These are phyloP conservation scores for Cavia aperea DNA, from an alignment of 2,113 vertebrate species.

Conservation along the genomic window DNA sequence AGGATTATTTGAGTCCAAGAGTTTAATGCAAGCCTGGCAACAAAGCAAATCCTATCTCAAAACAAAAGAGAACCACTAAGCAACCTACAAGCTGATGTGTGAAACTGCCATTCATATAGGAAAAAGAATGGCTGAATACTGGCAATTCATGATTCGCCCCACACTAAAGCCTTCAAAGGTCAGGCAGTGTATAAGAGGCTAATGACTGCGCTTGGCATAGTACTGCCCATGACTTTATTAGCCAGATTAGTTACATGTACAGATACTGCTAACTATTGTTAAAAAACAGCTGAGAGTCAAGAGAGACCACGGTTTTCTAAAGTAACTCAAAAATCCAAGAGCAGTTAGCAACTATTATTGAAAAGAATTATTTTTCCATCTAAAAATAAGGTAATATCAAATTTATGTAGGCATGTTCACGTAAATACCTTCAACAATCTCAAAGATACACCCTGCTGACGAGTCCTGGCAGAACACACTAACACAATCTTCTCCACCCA, in stretches of 20 bases:
- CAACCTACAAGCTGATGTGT: not conserved
- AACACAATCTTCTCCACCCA: constrained; percentile 22
- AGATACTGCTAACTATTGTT: not conserved
- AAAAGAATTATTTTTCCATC: not conserved
- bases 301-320: not conserved
- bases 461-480: not conserved
- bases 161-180: constrained; percentile 12
- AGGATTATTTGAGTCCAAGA: not conserved
- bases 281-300: not conserved
- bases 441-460: not conserved
- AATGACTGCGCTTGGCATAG: not conserved
- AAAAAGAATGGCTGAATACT: not conserved
- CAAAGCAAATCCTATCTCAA: not conserved
- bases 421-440: not conserved
- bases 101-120: not conserved
- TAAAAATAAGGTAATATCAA: not conserved
- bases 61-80: not conserved
- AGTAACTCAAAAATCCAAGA: not conserved
- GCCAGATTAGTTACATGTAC: not conserved
- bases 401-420: not conserved
- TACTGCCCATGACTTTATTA: not conserved
- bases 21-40: not conserved
- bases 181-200: not conserved
- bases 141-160: not conserved
- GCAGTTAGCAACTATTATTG: not conserved